Base-by-base conservation (phyloP, 2,888 invertebrate species). In the Drosophila stalkeri region DNA sequence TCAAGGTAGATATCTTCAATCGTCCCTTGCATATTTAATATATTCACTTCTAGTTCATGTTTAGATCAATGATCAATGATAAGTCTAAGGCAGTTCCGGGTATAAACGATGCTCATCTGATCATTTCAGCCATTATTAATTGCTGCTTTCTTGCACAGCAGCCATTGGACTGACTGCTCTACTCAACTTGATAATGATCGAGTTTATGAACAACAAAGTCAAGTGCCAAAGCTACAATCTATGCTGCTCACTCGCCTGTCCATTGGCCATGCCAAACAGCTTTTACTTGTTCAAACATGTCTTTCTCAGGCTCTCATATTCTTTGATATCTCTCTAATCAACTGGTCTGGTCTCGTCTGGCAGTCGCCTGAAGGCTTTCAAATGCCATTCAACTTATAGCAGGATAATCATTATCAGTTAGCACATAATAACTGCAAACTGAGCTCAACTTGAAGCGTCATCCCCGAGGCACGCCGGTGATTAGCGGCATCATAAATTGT, bases 371-470 rank as follows among this genome's bases (percentile, higher is more conserved):
- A 33, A 44, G 44, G 33, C 57, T 43, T 31, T 18, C 43, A 47
- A 64, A 62, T 62, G 61, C 31, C 57, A 61, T 63, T 60, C 62
- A 56, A 33, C 62, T 69, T 35, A 31, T 11, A 66, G 62, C 72
- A 77, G 83, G 85, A 89, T 89, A 89, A 89, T 84, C 75, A 83
- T 77, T 84, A 86, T 88, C 89, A 87, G 87, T 83, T 89, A 83
- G 75, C 83, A 83, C 83, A 83, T 83, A 89, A 86, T 86, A 78
- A 81, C 78, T 72, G 78, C 77, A 66, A 78, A 77, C 49, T 51
- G 73, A 55, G 78, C 56, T 64, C 68, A 78, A 72, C 54, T 55
- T 68, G 78, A 72, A 61, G 64, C 68, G 60, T 81, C 81, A 78
- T 81, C 81, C 78, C 78, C 72, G 71, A 72, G 81, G 82, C 81